phyloP scores from a whole-genome alignment of 2,797 vertebrate genomes.

The Knipowitschia caucasica region DNA sequence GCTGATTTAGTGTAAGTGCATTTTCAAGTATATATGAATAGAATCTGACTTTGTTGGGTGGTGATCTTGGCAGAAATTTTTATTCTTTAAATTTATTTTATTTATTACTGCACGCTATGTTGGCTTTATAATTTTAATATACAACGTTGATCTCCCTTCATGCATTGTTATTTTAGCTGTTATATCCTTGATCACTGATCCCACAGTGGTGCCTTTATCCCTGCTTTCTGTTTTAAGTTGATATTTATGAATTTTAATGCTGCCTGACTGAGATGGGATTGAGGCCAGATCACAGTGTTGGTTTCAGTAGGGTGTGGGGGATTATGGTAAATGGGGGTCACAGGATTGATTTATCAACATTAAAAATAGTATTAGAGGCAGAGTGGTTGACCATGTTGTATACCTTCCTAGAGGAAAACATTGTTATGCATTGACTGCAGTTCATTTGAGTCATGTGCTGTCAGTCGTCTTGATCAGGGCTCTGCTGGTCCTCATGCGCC shows the following conservation, averaged over 20 bases:
- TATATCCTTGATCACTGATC: background rate
- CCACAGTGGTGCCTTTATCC: background rate
- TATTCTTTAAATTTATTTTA: too few species aligned
- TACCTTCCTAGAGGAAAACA: background rate
- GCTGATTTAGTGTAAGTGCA: too few species aligned
- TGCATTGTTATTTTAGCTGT: too few species aligned
- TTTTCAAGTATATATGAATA: too few species aligned
- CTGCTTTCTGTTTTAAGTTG: background rate
- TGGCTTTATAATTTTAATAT: too few species aligned
- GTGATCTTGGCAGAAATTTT: too few species aligned
- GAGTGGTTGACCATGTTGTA: background rate
- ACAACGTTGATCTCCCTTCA: too few species aligned
- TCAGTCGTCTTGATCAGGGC: too few species aligned
- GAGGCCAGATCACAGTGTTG: background rate
- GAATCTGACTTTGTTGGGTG: too few species aligned
- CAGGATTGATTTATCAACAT: background rate
- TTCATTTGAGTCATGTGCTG: background rate
- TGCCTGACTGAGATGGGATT: background rate
- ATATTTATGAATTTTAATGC: conserved; percentile 7
- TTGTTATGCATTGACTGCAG: background rate
- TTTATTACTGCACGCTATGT: too few species aligned
- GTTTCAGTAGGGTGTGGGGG: background rate
- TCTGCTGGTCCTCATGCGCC: too few species aligned
- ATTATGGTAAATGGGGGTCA: background rate
- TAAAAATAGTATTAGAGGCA: background rate